Conservation (phyloP, 2,888 invertebrate genomes). For the Sarcophaga carnaria region DNA sequence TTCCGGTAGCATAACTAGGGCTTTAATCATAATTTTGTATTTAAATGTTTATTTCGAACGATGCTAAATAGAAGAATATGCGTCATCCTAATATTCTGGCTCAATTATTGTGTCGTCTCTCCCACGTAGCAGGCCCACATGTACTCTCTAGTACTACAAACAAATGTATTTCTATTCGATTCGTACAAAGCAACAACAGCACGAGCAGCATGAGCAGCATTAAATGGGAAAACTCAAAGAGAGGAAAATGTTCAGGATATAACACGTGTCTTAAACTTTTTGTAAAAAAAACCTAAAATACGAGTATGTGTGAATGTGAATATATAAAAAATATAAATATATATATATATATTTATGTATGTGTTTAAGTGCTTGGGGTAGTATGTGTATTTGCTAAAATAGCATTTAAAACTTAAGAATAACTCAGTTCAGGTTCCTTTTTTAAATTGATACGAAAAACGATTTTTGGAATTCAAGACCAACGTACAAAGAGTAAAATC, state of each 20-base stretch:
- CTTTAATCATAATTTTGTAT: no score
- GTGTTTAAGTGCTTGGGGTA: background rate
- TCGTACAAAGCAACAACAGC: conserved; percentile 2
- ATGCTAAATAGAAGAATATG: no score
- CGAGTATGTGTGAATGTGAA: background rate
- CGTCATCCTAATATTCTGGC: no score
- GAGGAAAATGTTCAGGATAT: conserved; percentile 10
- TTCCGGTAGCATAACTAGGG: no score
- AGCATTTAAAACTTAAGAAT: conserved; percentile 18
- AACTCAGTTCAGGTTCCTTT: conserved; percentile 43
- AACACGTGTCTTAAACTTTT: conserved; percentile 48
- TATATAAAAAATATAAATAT: no score
- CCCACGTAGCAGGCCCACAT: no score
- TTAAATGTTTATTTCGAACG: no score
- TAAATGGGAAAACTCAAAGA: background rate
- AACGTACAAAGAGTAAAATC: conserved; percentile 6
- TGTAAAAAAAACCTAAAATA: background rate
- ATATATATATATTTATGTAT: background rate
- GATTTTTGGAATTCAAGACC: conserved; percentile 44
- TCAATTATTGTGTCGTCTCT: no score
- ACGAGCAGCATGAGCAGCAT: no score
- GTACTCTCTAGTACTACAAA: background rate
- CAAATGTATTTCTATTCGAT: background rate
- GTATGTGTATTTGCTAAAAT: background rate
- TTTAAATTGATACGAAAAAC: conserved; percentile 1